Conservation (phyloP, 2,113 vertebrate genomes). For the Hassar affinis region DNA sequence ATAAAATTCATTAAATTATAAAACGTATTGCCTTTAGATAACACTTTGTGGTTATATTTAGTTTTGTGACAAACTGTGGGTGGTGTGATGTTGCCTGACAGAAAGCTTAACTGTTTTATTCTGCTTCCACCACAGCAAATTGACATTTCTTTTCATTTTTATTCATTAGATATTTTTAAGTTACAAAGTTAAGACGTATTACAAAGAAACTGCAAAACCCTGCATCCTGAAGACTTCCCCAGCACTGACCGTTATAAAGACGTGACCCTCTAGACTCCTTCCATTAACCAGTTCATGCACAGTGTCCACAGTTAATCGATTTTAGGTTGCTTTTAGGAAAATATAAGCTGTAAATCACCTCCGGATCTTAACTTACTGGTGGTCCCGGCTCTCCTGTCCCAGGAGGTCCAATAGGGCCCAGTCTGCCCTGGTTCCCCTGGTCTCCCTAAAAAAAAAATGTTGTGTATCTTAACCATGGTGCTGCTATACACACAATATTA, state of each 20-base stretch:
- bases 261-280: neutral
- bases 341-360: too few relatives aligned
- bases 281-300: neutral
- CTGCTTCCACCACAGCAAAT: neutral
- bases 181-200: too few relatives aligned
- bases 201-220: too few relatives aligned
- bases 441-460: slow-evolving; percentile 68
- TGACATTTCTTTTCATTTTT: neutral
- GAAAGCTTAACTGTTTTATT: neutral
- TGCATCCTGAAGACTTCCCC: too few relatives aligned
- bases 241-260: neutral
- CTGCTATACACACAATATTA: neutral
- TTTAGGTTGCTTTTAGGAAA: too few relatives aligned
- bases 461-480: neutral
- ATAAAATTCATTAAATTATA: too few relatives aligned
- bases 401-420: slow-evolving; percentile 72
- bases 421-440: slow-evolving; percentile 78
- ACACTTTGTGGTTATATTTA: too few relatives aligned
- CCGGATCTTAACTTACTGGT: slow-evolving; percentile 78
- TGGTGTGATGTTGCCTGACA: neutral
- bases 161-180: too few relatives aligned
- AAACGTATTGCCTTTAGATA: neutral
- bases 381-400: slow-evolving; percentile 80
- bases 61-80: too few relatives aligned
- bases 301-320: too few relatives aligned